A percentile compares a stretch with the other conserved stretches of the same genome.
Conservation (phyloP, 35 echinoderm and acorn worm genomes). For the Stichopus chloronotus region DNA sequence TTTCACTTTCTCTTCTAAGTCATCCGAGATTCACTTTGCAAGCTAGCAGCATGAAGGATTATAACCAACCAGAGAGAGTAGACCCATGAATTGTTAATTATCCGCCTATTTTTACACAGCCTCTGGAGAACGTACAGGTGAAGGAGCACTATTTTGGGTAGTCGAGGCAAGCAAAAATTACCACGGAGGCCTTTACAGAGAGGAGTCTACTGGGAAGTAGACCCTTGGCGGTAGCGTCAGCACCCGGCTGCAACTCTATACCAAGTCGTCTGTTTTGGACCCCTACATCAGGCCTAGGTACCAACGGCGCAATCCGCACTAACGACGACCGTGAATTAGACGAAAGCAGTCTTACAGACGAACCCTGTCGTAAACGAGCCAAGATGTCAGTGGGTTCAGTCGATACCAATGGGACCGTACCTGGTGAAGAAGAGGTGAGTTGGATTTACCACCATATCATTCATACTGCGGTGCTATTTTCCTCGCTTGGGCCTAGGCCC, state of each 20-base stretch:
- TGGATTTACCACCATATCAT: neutral
- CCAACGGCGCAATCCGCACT: conserved; percentile 44
- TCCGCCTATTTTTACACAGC: conserved; percentile 48
- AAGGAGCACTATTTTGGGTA: conserved; percentile 60
- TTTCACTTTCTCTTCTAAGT: conserved; percentile 57
- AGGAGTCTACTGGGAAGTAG: conserved; percentile 59
- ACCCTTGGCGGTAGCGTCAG: conserved; percentile 47
- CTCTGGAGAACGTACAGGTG: conserved; percentile 49
- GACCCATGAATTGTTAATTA: conserved; percentile 51
- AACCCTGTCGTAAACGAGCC: conserved; percentile 38
- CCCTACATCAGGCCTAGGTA: conserved; percentile 24
- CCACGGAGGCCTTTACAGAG: conserved; percentile 62
- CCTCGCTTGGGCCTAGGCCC: neutral
- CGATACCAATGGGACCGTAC: conserved; percentile 38
- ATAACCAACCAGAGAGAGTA: conserved; percentile 29
- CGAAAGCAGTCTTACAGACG: conserved; percentile 17
- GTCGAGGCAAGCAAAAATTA: conserved; percentile 60
- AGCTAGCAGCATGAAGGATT: conserved; percentile 50
- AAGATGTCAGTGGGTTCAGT: conserved; percentile 56
- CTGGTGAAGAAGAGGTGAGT: conserved; percentile 43
- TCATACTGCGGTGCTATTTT: too few species aligned
- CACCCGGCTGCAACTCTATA: conserved; percentile 31
- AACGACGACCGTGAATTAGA: conserved; percentile 40
- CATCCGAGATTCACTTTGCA: conserved; percentile 28
- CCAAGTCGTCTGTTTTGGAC: conserved; percentile 38